Evolutionary conservation across 2,888 invertebrate species (phyloP).

Genomic region (Morpho deidamia): DNA sequence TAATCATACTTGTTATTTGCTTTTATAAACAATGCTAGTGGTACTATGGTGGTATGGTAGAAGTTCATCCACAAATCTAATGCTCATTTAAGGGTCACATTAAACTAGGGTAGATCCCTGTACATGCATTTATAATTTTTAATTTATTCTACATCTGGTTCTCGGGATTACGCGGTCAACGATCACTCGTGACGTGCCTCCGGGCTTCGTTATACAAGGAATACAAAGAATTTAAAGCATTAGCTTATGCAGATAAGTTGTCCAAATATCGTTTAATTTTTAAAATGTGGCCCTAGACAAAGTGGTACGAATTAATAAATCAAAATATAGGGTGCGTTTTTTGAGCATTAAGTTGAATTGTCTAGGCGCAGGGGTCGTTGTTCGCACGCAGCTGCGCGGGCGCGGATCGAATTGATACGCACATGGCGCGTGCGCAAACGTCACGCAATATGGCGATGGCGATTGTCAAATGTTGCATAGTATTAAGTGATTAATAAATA

Average conservation of each 20-base stretch:
- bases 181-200: constrained; percentile 1
- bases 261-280: constrained; percentile 46
- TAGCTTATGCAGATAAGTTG: constrained; percentile 59
- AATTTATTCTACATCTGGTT: constrained; percentile 6
- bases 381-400: constrained; percentile 64
- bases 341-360: constrained; percentile 41
- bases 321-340: constrained; percentile 60
- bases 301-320: constrained; percentile 61
- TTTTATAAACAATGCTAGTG: no score
- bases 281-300: constrained; percentile 60
- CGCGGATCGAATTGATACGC: constrained; percentile 68
- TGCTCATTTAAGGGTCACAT: not conserved
- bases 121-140: constrained; percentile 1
- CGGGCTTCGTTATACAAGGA: not conserved
- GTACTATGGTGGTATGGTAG: no score
- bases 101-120: constrained; percentile 7
- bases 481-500: not conserved
- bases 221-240: constrained; percentile 43
- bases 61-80: no score
- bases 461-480: constrained; percentile 17
- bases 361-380: constrained; percentile 51
- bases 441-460: constrained; percentile 38
- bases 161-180: constrained; percentile 5
- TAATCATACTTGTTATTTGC: no score
- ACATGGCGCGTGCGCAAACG: constrained; percentile 47